phyloP scores from a whole-genome alignment of 2,797 vertebrate species.

The Danio aesculapii region DNA sequence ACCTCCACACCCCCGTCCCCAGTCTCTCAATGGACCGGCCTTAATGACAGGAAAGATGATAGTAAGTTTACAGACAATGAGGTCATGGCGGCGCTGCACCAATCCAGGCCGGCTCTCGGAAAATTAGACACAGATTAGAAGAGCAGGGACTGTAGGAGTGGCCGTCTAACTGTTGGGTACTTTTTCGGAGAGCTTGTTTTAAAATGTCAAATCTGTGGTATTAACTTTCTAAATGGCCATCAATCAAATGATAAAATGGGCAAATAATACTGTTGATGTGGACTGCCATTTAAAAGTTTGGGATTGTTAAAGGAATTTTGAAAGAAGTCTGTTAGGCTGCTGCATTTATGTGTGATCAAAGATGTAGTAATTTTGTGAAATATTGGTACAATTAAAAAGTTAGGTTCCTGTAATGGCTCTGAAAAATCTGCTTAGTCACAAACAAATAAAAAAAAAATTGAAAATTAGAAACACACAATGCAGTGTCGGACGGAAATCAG shows the following conservation, averaged over 20 bases:
- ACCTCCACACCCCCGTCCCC: conserved; percentile 30
- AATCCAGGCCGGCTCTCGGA: conserved; percentile 59
- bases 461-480: too few species aligned
- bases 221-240: neutral
- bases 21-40: conserved; percentile 45
- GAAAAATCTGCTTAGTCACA: too few species aligned
- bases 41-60: conserved; percentile 65
- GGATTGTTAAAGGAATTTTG: neutral
- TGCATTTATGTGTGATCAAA: neutral
- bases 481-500: too few species aligned
- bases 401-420: too few species aligned
- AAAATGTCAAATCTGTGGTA: conserved; percentile 10
- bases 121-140: conserved; percentile 50
- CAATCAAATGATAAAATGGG: neutral
- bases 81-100: conserved; percentile 68
- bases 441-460: too few species aligned
- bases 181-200: conserved; percentile 25
- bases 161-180: conserved; percentile 7
- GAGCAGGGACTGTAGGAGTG: conserved; percentile 14
- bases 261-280: neutral
- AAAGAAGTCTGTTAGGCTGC: too few species aligned
- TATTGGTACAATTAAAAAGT: too few species aligned
- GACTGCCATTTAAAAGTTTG: neutral
- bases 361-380: neutral
- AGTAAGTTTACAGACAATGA: conserved; percentile 74